These are phyloP conservation scores for Andrena cerasifolii DNA, from an alignment of 1,140 invertebrate species.

Conservation along the genomic window DNA sequence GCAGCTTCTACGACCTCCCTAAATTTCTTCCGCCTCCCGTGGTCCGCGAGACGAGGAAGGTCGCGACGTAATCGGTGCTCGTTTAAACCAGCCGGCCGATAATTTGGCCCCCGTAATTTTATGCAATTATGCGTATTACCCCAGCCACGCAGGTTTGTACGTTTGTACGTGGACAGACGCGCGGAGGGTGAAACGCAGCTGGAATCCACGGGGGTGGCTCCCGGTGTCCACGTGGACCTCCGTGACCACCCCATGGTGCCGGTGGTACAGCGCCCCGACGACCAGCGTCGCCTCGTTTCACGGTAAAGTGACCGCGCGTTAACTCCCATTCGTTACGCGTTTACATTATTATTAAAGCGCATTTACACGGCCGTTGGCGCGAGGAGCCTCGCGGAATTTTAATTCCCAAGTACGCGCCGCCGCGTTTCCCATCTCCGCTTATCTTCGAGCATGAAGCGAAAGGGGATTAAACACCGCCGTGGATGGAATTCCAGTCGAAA, in stretches of 20 bases:
- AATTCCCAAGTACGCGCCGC: constrained; percentile 61
- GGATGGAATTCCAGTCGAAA: not conserved
- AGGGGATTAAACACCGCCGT: constrained; percentile 5
- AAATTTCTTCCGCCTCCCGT: not conserved
- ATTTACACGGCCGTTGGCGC: constrained; percentile 72
- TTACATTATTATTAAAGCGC: constrained; percentile 78
- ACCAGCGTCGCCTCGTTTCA: constrained; percentile 72
- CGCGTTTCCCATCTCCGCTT: not conserved
- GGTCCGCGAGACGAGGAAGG: constrained; percentile 29
- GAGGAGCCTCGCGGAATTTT: constrained; percentile 72
- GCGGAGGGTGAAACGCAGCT: constrained; percentile 27
- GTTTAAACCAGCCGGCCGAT: constrained; percentile 57
- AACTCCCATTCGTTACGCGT: constrained; percentile 73
- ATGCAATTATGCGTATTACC: constrained; percentile 76
- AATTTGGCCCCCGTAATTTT: constrained; percentile 73
- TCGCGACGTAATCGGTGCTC: constrained; percentile 45
- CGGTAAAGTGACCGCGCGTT: constrained; percentile 72
- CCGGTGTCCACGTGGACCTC: constrained; percentile 17
- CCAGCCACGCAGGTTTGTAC: constrained; percentile 47
- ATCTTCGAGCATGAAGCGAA: constrained; percentile 11
- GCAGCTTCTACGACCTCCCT: too few relatives aligned
- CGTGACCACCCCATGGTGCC: not conserved
- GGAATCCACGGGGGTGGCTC: constrained; percentile 33
- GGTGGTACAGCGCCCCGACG: not conserved
- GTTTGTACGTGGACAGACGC: constrained; percentile 32